Base-by-base conservation (phyloP, 1,140 invertebrate species). In the Zaprionus ornatus region DNA sequence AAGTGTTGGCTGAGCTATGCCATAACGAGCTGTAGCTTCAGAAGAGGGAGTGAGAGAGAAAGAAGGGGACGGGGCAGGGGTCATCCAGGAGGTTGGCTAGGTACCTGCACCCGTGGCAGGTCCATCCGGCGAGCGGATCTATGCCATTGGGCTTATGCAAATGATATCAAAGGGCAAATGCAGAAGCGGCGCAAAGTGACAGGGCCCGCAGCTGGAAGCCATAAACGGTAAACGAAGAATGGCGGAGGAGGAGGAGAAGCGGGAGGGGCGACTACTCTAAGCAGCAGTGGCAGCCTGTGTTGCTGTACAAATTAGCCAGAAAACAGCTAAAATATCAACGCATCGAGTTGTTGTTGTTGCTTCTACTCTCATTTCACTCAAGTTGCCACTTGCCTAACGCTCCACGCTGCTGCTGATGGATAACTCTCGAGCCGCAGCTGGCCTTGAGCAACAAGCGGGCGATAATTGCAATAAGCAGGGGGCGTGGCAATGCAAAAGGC, bases 401-500 rank as follows among this genome's bases (percentile, higher is more conserved):
- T 69, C 40, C 37, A 32, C 52, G 32, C 40, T 45, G 32, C 40
- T 45, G 77, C 70, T 86, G 82, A 85, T 76, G 82, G 82, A 85
- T 82, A 82, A 86, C 75, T 79, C 71, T 63, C 75, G 54, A 48
- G 63, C 45, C 69, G 60, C 56, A 6, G 13, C 1, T 57, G 64
- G 27, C 52, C 52, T 60, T 59, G 55, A 61, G 69, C 54, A 54
- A 32, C 64, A 27, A 32, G 35, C 35, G 4, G 4, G 45, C 63
- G 23, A 85, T 85, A 85, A 85, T 85, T 85, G 82, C 82, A 85
- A 85, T 81, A 50, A 70, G 82, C n/a, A 15, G 35, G 25, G 17
- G 57, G 57, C 6, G 17, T 10, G 19, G 32, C 32, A 32, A 21
- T 42, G 12, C 40, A 79, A 75, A 32, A 9, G 29, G 29, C 29